These are phyloP conservation scores for Astyanax mexicanus DNA, from an alignment of 2,797 vertebrate species.

Conservation along the genomic window DNA sequence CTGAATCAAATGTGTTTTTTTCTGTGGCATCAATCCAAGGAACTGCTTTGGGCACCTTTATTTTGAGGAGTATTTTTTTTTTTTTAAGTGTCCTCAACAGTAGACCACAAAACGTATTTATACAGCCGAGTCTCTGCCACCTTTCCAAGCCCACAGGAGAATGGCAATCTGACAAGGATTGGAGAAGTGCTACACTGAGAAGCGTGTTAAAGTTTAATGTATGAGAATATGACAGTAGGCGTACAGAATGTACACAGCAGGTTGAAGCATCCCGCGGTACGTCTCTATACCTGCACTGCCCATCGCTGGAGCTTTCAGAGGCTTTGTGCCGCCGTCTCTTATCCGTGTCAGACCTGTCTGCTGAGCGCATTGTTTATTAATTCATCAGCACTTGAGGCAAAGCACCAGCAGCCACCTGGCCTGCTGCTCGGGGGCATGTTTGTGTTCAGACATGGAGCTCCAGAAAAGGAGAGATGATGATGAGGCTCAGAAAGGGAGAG, in stretches of 20 bases:
- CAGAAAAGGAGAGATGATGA: conserved; percentile 2
- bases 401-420: conserved; percentile 21
- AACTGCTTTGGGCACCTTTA: background rate
- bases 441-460: conserved; percentile 5
- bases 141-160: background rate
- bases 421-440: conserved; percentile 2
- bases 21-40: no score
- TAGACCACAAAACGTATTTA: background rate
- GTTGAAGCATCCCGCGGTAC: background rate
- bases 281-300: background rate
- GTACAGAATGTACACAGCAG: background rate
- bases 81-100: background rate
- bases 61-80: background rate
- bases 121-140: background rate
- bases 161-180: background rate
- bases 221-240: background rate
- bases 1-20: background rate
- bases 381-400: conserved; percentile 18
- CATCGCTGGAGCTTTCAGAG: conserved; percentile 2
- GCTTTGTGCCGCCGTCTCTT: background rate
- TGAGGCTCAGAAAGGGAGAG: conserved; percentile 1
- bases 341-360: conserved; percentile 57
- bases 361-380: conserved; percentile 60
- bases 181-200: background rate
- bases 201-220: conserved; percentile 7